Conservation (phyloP, 2,888 invertebrate genomes). For the Periphyllus acericola region DNA sequence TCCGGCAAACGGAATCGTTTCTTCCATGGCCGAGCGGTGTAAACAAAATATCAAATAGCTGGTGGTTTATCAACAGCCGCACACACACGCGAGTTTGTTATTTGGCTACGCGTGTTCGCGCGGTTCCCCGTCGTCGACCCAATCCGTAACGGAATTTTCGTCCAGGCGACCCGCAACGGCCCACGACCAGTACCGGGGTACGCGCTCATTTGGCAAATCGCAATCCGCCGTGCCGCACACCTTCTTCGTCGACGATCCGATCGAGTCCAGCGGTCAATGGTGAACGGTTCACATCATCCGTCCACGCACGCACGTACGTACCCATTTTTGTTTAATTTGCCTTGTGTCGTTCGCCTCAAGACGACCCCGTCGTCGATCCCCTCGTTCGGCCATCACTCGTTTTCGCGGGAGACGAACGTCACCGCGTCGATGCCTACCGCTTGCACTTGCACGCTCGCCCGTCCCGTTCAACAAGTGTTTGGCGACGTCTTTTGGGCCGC, state of each 20-base stretch:
- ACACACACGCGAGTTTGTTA: background rate
- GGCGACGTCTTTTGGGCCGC: too few relatives aligned
- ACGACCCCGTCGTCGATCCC: too few relatives aligned
- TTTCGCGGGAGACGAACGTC: too few relatives aligned
- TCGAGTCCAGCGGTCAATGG: background rate
- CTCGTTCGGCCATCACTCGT: too few relatives aligned
- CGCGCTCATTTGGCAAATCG: background rate
- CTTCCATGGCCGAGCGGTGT: constrained; percentile 30
- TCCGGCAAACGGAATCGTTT: constrained; percentile 4
- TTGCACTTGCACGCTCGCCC: too few relatives aligned
- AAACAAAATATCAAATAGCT: constrained; percentile 52
- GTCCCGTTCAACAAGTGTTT: too few relatives aligned
- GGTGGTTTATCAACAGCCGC: constrained; percentile 11
- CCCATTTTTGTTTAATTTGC: too few relatives aligned
- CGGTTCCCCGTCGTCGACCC: constrained; percentile 10
- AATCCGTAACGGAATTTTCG: constrained; percentile 55
- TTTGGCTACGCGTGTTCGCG: constrained; percentile 12
- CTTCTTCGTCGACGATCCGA: background rate
- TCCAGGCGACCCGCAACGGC: background rate
- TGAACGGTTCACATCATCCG: background rate
- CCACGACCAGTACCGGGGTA: background rate
- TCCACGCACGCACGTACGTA: background rate
- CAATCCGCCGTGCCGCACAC: background rate
- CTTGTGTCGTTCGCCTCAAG: too few relatives aligned
- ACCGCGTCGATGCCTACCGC: too few relatives aligned